Conservation (phyloP, 2,888 invertebrate genomes). For the Itoplectis maculator region DNA sequence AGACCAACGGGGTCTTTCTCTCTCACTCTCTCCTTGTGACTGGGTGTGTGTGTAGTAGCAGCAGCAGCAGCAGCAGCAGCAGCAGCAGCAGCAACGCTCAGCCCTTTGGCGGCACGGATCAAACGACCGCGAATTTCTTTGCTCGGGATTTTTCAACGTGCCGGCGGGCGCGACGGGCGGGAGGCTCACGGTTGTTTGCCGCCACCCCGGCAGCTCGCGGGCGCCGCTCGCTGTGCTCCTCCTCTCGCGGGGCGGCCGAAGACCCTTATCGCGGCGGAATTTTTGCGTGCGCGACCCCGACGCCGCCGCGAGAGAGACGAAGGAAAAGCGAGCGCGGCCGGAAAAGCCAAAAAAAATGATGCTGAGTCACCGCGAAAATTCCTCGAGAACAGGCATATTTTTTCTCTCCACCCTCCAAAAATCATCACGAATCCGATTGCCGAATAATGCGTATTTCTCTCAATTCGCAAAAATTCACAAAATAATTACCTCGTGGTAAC, state of each 20-base stretch:
- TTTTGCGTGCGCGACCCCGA: background rate
- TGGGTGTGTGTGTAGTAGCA: slow-evolving; percentile 43
- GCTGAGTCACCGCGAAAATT: background rate
- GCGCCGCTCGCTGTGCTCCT: too few relatives aligned
- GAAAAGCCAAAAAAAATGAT: background rate
- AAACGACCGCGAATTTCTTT: slow-evolving; percentile 82
- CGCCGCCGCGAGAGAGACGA: background rate
- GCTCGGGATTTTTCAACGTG: slow-evolving; percentile 73
- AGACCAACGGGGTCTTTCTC: too few relatives aligned
- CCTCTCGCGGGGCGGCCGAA: background rate
- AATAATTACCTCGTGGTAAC: too few relatives aligned
- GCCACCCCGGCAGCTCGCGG: slow-evolving; percentile 70
- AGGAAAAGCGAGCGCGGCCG: background rate
- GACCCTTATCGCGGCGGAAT: background rate
- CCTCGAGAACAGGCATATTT: background rate
- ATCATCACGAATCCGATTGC: too few relatives aligned
- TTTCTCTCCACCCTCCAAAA: background rate
- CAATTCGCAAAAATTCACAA: too few relatives aligned
- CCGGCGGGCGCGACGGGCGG: slow-evolving; percentile 61
- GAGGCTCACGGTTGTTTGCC: slow-evolving; percentile 71
- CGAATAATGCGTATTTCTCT: too few relatives aligned
- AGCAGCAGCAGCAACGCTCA: background rate
- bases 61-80: slow-evolving; percentile 7
- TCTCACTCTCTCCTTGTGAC: too few relatives aligned
- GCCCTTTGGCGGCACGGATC: slow-evolving; percentile 82